These are phyloP conservation scores for Eulemur rubriventer DNA, from an alignment of 2,797 vertebrate genomes.

Conservation along the genomic window DNA sequence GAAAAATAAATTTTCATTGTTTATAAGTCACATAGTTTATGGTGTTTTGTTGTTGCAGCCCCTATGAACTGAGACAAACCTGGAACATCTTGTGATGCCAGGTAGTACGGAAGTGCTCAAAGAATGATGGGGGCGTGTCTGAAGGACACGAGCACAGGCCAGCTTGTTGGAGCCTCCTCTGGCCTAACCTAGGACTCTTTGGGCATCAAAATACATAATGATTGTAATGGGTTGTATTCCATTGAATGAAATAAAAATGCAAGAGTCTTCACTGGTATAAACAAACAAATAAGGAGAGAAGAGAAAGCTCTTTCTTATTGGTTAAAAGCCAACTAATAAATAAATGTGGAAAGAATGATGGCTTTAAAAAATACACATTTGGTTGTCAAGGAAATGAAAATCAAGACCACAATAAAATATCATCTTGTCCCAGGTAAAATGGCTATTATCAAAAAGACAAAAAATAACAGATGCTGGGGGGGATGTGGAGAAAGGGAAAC, in stretches of 20 bases:
- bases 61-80: neutral
- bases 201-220: neutral
- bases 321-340: neutral
- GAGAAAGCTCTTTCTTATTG: neutral
- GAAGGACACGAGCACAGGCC: neutral
- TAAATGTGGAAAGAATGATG: neutral
- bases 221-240: neutral
- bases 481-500: neutral
- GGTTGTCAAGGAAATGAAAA: neutral
- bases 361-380: neutral
- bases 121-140: neutral
- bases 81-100: neutral
- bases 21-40: neutral
- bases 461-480: neutral
- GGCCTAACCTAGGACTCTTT: neutral
- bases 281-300: neutral
- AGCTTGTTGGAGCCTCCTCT: neutral
- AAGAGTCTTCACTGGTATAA: neutral
- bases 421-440: neutral
- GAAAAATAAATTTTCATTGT: neutral
- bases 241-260: neutral
- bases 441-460: neutral
- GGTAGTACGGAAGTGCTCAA: neutral
- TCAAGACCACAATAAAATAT: neutral
- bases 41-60: neutral